Conservation (phyloP, 2,888 invertebrate species). For the Lochmaea capreae region DNA sequence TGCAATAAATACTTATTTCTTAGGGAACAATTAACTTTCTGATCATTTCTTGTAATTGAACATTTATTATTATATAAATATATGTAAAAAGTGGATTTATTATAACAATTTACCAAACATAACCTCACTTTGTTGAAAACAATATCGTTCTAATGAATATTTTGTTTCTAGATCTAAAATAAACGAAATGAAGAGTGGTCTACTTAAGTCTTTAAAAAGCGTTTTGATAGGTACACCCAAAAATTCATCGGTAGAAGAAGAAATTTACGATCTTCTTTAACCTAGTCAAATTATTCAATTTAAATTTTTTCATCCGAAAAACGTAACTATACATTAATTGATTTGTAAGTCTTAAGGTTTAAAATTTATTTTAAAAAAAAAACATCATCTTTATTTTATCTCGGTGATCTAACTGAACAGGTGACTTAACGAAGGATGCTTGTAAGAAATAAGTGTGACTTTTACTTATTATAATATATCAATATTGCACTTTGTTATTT, state of each 20-base stretch:
- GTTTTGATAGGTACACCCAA: conserved; percentile 56
- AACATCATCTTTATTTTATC: conserved; percentile 11
- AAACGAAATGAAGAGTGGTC: conserved; percentile 35
- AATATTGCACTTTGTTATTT: conserved; percentile 39
- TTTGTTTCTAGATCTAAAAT: conserved; percentile 46
- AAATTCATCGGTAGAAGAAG: conserved; percentile 51
- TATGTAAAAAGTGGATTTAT: neutral
- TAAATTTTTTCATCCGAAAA: conserved; percentile 37
- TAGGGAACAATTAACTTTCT: no score
- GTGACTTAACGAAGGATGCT: conserved; percentile 30
- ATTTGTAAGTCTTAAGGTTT: conserved; percentile 39
- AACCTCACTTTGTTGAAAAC: conserved; percentile 27
- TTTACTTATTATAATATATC: conserved; percentile 41
- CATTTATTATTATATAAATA: neutral
- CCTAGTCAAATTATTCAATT: conserved; percentile 45
- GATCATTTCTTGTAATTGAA: neutral
- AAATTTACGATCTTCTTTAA: conserved; percentile 37
- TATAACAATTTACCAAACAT: conserved; percentile 15
- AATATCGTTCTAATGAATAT: conserved; percentile 16
- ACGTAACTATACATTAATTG: conserved; percentile 34
- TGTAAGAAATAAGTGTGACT: conserved; percentile 42
- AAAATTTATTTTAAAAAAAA: conserved; percentile 39
- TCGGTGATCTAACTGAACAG: conserved; percentile 15
- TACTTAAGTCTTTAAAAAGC: conserved; percentile 43
- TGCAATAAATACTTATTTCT: no score